Base-by-base conservation (phyloP, 2,797 vertebrate genomes). In the Alcedo quadribrachys region DNA sequence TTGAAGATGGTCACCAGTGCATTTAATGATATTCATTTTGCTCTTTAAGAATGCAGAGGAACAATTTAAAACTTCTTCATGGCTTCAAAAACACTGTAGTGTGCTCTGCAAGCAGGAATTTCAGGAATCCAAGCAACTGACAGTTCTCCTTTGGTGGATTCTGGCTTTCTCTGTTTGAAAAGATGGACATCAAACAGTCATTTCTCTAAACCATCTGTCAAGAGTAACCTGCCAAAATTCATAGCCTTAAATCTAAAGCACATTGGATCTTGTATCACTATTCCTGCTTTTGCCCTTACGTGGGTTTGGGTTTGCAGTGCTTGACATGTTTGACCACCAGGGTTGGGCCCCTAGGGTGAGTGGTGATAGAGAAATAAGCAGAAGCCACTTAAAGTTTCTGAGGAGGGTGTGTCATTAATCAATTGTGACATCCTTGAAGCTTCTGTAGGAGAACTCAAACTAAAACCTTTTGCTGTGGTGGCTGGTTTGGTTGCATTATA, bases 331-430 rank as follows among this genome's bases (percentile, higher is more conserved):
- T 51, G 50, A 28, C 50, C 6, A 16, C 50, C 50, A 28, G 58
- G 18, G 7, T 17, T 65, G 69, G 1, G 0, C 28, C 33, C 28
- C 3, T 24, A 32, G 30, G 8, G 42, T 65, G 20, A 79, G 0
- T 78, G 33, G 21, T 1, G 25, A n/a, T 32, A 40, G 37, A 15
- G 33, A 70, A 60, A 15, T 35, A 70, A 63, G 40, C 28, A 18
- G 8, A 43, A 58, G 3, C 30, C 15, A 24, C 8, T 17, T 76
- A 37, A 46, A 46, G 74, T 48, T 71, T 65, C 33, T 43, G n/a
- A 74, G 18, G 20, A 15, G 9, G 4, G 2, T 11, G 7, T 57
- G 16, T 48, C 27, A 15, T 78, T 75, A 15, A 14, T 21, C 27
- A 88, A 45, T 5, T 15, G 6, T 50, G 25, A 12, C 30, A 14